Evolutionary conservation across 1,140 invertebrate species (phyloP).

Genomic region (Oncopodura yosiiana): DNA sequence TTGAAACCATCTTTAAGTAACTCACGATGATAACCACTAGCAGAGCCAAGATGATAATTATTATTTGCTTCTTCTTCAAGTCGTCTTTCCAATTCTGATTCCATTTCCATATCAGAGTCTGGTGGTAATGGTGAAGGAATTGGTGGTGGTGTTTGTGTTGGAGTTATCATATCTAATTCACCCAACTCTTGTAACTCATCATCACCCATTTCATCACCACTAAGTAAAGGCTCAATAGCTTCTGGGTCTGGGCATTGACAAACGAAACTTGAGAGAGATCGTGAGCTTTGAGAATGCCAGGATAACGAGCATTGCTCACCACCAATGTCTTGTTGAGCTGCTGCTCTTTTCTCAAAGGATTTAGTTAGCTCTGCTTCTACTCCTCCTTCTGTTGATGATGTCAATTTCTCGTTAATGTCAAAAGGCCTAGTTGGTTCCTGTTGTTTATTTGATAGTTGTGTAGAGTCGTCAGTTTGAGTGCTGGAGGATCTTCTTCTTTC

Average conservation of each 20-base stretch:
- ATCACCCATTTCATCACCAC: background rate
- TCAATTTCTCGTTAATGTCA: background rate
- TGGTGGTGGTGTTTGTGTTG: background rate
- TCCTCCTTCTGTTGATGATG: background rate
- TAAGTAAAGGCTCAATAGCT: constrained; percentile 27
- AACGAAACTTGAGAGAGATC: constrained; percentile 22
- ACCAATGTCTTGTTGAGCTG: constrained; percentile 11
- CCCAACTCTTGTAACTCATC: background rate
- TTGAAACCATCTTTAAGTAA: no score
- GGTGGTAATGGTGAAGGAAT: background rate
- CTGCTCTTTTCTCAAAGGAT: background rate
- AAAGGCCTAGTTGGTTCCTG: background rate
- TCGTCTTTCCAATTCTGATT: constrained; percentile 9
- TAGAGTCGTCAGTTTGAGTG: background rate
- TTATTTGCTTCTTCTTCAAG: background rate
- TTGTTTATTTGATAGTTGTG: background rate
- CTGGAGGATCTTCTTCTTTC: background rate
- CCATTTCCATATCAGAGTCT: constrained; percentile 7
- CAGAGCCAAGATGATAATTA: no score
- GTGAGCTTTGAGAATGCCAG: constrained; percentile 21
- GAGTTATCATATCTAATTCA: no score
- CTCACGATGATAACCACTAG: no score
- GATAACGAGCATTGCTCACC: constrained; percentile 20
- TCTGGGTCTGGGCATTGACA: constrained; percentile 29
- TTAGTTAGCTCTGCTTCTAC: background rate